Evolutionary conservation across 2,888 invertebrate species (phyloP).

Genomic region (Plusia festucae): DNA sequence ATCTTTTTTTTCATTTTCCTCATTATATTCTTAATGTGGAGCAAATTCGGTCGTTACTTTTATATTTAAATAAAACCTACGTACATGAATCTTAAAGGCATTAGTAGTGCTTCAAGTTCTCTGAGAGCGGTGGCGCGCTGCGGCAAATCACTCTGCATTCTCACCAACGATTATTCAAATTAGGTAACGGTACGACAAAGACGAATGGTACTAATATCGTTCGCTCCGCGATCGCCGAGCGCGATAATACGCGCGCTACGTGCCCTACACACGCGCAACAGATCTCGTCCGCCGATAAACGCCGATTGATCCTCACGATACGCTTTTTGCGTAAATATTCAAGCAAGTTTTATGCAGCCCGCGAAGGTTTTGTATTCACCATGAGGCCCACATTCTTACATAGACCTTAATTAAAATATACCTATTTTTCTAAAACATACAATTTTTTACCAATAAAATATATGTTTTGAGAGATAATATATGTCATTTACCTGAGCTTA

Average conservation of each 20-base stretch:
- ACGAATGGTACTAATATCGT: slow-evolving; percentile 89
- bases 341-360: slow-evolving; percentile 78
- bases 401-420: slow-evolving; percentile 45
- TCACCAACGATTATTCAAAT: slow-evolving; percentile 89
- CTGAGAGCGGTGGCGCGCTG: slow-evolving; percentile 67
- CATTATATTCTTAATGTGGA: slow-evolving; percentile 47
- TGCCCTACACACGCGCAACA: slow-evolving; percentile 85
- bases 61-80: slow-evolving; percentile 39
- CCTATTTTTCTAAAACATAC: neutral
- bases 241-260: slow-evolving; percentile 81
- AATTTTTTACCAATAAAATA: slow-evolving; percentile 10
- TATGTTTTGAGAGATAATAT: slow-evolving; percentile 25
- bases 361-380: slow-evolving; percentile 69
- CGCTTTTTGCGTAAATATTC: slow-evolving; percentile 88
- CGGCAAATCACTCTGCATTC: slow-evolving; percentile 85
- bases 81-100: slow-evolving; percentile 55
- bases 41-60: slow-evolving; percentile 47
- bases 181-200: slow-evolving; percentile 88
- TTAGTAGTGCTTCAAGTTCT: slow-evolving; percentile 55
- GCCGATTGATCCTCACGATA: slow-evolving; percentile 86
- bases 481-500: slow-evolving; percentile 28
- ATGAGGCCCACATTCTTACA: slow-evolving; percentile 51
- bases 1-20: slow-evolving; percentile 65
- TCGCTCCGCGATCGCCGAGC: slow-evolving; percentile 79
- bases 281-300: slow-evolving; percentile 85